Base-by-base conservation (phyloP, 2,797 vertebrate species). In the Urocyon cinereoargenteus region DNA sequence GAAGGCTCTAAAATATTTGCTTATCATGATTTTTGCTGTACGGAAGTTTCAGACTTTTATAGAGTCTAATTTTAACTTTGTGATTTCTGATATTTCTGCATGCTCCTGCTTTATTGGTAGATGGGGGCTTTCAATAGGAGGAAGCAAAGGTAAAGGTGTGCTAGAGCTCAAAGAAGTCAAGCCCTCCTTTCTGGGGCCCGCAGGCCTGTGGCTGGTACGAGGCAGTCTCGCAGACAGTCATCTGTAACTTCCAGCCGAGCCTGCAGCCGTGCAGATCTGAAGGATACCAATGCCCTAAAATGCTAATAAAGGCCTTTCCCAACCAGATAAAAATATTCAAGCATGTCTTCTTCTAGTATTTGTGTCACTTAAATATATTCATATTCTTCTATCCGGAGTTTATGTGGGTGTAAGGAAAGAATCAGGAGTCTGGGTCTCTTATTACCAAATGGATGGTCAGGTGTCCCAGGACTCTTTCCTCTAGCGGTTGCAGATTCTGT, bases 31-130 rank as follows among this genome's bases (percentile, higher is more conserved):
- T 91, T 91, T 83, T 83, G 49, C 51, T 85, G 5, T 61, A 75
- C 28, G 82, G 59, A 88, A 77, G 13, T 86, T 88, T 86, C 62
- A 78, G 13, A 28, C 82, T 88, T 94, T 89, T 62, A 59, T 64
- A 77, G 55, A 72, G 61, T 66, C 49, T n/a, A 64, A n/a, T 78
- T 89, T 91, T 93, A 86, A 57, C 45, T 91, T 53, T 21, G 57
- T 86, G 12, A 28, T 64, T 91, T 89, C 93, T 45, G 16, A 6
- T 31, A 70, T 87, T 92, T 84, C 73, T 36, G 5, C 21, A 31
- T 36, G 57, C 24, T 66, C 21, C 31, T 70, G 55, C 14, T 86
- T 79, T 77, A 13, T 59, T 91, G 64, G n/a, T 78, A 53, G 79
- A 15, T 2, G 21, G 40, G 21, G 5, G 28, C 2, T 28, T 90